These are phyloP conservation scores for Rhinolophus sinicus DNA, from an alignment of 2,113 vertebrate species.

Conservation along the genomic window DNA sequence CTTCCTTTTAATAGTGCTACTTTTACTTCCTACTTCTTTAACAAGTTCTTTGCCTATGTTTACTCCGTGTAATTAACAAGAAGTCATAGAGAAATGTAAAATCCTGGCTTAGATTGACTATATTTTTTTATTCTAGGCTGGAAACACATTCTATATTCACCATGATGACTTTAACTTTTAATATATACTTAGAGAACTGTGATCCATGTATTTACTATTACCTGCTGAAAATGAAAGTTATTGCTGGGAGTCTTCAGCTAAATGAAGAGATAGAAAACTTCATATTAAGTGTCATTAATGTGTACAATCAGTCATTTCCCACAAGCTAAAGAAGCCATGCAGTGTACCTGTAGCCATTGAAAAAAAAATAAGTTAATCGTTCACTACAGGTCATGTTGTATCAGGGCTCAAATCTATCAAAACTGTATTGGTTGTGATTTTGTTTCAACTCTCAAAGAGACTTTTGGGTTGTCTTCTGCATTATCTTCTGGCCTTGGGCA, in stretches of 20 bases:
- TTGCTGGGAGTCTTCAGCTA: constrained; percentile 31
- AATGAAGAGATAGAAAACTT: constrained; percentile 37
- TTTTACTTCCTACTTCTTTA: not conserved
- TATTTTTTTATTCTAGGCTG: constrained; percentile 11
- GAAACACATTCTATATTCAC: constrained; percentile 60
- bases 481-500: constrained; percentile 58
- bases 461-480: constrained; percentile 51
- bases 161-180: constrained; percentile 60
- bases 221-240: not conserved
- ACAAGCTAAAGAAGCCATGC: constrained; percentile 54
- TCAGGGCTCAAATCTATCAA: constrained; percentile 76
- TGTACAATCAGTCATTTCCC: constrained; percentile 73
- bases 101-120: not conserved
- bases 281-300: constrained; percentile 65
- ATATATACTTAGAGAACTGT: constrained; percentile 42
- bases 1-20: not conserved
- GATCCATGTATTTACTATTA: constrained; percentile 54
- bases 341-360: constrained; percentile 43
- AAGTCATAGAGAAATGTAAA: not conserved
- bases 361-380: constrained; percentile 62
- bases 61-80: not conserved
- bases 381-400: constrained; percentile 68
- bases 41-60: not conserved
- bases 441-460: constrained; percentile 75
- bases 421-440: constrained; percentile 77